Conservation (phyloP, 2,888 invertebrate genomes). For the Steinernema scapterisci region DNA sequence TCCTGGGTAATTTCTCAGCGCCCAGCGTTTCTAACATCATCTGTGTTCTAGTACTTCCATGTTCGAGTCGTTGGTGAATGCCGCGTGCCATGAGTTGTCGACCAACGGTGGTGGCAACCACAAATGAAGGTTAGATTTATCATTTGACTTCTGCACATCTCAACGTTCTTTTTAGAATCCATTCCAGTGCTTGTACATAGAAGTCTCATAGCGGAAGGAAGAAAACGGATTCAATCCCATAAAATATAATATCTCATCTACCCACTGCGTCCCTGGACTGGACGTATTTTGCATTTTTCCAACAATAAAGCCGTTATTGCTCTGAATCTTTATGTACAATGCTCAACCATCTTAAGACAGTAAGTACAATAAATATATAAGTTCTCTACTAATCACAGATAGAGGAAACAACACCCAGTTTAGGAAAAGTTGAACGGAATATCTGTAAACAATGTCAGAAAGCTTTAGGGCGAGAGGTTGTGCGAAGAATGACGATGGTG, state of each 20-base stretch:
- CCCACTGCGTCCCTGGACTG: no score
- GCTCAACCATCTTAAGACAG: neutral
- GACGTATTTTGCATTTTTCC: no score
- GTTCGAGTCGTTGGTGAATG: slow-evolving; percentile 23
- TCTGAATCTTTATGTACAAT: neutral
- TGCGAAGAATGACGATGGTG: slow-evolving; percentile 40
- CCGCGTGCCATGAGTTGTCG: slow-evolving; percentile 7
- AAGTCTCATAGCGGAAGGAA: no score
- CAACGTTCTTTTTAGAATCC: neutral
- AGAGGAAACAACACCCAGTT: neutral
- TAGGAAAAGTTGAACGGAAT: neutral
- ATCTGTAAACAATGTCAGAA: slow-evolving; percentile 2
- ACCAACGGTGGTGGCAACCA: slow-evolving; percentile 18
- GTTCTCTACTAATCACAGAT: slow-evolving; percentile 14
- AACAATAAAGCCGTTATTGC: no score
- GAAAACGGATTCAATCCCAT: no score
- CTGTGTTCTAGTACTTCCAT: neutral
- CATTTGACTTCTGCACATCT: neutral
- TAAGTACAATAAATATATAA: slow-evolving; percentile 17
- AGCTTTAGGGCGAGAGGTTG: neutral
- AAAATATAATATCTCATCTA: no score
- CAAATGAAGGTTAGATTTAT: neutral
- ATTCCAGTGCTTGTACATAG: neutral
- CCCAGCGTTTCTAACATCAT: no score
- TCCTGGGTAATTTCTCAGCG: no score